These are phyloP conservation scores for Nettapus auritus DNA, from an alignment of 2,113 vertebrate species.

Conservation along the genomic window DNA sequence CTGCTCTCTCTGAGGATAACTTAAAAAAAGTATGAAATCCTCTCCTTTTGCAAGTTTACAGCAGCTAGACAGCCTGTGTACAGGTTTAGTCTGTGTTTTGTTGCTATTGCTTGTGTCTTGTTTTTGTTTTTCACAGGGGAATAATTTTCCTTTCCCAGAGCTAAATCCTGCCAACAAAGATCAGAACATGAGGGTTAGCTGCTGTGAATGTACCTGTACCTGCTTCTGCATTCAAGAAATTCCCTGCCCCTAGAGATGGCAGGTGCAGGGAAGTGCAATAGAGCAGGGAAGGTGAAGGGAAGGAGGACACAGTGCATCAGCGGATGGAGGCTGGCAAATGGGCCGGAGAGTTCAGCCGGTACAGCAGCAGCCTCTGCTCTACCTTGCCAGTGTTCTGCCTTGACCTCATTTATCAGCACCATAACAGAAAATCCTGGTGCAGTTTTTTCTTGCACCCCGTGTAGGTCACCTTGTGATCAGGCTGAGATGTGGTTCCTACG, in stretches of 20 bases:
- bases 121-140: not conserved
- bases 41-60: not conserved
- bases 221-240: not conserved
- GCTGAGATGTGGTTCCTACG: not conserved
- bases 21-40: not conserved
- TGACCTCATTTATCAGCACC: not conserved
- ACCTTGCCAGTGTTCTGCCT: not conserved
- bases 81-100: not conserved
- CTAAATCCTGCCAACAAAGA: not conserved
- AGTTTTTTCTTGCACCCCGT: not conserved
- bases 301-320: not conserved
- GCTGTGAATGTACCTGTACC: not conserved
- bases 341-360: not conserved
- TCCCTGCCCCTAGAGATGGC: not conserved
- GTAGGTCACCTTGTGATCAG: not conserved
- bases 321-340: not conserved
- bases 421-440: not conserved
- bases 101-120: not conserved
- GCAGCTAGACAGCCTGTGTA: not conserved
- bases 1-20: not conserved
- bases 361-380: not conserved
- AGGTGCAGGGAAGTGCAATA: not conserved
- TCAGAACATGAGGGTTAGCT: not conserved
- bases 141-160: not conserved
- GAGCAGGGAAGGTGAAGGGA: not conserved